These are phyloP conservation scores for Julus scanicus DNA, from an alignment of 2,888 invertebrate genomes.

Conservation along the genomic window DNA sequence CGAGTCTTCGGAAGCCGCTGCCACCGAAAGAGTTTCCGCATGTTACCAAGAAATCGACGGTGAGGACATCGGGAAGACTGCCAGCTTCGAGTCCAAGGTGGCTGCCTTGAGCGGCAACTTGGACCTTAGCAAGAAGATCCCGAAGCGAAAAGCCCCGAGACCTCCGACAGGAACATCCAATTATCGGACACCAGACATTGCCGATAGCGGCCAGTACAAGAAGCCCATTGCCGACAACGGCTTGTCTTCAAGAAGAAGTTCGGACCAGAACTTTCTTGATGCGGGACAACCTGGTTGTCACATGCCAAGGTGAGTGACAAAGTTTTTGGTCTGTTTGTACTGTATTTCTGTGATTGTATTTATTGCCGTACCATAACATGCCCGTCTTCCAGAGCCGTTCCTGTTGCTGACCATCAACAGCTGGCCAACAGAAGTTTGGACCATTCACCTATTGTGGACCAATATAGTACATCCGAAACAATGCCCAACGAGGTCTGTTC, in stretches of 20 bases:
- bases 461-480: neutral
- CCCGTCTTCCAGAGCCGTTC: neutral
- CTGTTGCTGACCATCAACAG: neutral
- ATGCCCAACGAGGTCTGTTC: slow-evolving; percentile 15
- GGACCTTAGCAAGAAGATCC: slow-evolving; percentile 56
- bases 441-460: neutral
- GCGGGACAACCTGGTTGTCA: neutral
- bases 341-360: too few species aligned
- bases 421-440: neutral
- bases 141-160: slow-evolving; percentile 60
- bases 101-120: slow-evolving; percentile 55
- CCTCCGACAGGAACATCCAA: slow-evolving; percentile 57
- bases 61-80: neutral
- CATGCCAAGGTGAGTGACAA: neutral
- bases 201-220: neutral
- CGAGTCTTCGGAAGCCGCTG: neutral
- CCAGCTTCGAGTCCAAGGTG: slow-evolving; percentile 56
- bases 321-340: neutral
- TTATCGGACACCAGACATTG: neutral
- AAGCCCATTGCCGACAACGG: neutral
- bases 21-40: neutral
- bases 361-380: too few species aligned
- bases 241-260: neutral
- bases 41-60: neutral
- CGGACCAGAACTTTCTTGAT: neutral